Base-by-base conservation (phyloP, 2,888 invertebrate species). In the Nemapogon koenigi region DNA sequence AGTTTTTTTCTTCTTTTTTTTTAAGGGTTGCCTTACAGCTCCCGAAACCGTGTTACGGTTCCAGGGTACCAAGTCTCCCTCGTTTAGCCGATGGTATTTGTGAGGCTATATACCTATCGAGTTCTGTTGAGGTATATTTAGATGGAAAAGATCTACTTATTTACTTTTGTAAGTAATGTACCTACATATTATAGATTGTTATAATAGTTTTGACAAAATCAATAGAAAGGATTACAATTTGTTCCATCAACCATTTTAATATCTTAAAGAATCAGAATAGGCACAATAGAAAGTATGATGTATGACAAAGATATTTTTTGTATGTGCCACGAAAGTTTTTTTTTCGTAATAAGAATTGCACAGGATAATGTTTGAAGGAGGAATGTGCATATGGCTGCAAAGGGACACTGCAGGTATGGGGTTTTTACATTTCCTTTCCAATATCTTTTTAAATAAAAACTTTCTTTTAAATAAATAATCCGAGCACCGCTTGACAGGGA, bases 381-480 rank as follows among this genome's bases (percentile, higher is more conserved):
- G 63, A 69, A 68, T 70, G 67, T 55, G 69, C 72, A 72, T 72
- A 62, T 67, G 73, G 61, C 69, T 66, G 66, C 57, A 58, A 68
- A 68, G 71, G 75, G 73, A 71, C 75, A 69, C 65, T 68, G 59
- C 54, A 51, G 54, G 73, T 72, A 76, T 62, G 61, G 53, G 53
- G 71, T 78, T 76, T 78, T 78, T 78, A 75, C 75, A 78, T 78
- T 78, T 78, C 78, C 76, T 78, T 63, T 69, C 70, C 70, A 50
- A n/a, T 48, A 54, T 7, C 69, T 78, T 78, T 78, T 78, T 78
- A 70, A 69, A 69, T 75, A 75, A 76, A 73, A 76, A 78, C 78
- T 78, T 78, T 76, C 78, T 78, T 76, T 70, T 72, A 76, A 76
- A 76, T 76, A 75, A 76, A 78, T 75, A 76, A 72, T 70, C 70